Evolutionary conservation across 2,888 invertebrate genomes (phyloP).

Genomic region (Anticlea derivata): DNA sequence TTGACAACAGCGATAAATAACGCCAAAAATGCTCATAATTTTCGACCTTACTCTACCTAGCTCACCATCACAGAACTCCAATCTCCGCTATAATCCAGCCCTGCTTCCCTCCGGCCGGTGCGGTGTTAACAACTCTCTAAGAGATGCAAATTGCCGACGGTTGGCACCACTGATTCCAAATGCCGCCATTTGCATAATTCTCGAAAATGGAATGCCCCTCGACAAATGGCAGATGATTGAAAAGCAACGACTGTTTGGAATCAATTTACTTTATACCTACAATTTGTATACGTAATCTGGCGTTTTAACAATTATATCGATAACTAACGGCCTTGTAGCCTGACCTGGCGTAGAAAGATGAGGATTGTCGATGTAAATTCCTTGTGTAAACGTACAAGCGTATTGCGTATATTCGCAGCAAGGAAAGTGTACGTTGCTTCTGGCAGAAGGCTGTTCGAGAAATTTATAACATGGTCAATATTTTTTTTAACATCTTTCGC

Average conservation of each 20-base stretch:
- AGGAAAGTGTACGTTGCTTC: too few species aligned
- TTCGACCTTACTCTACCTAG: background rate
- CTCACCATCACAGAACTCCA: background rate
- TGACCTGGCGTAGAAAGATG: too few species aligned
- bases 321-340: background rate
- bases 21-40: too few species aligned
- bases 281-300: background rate
- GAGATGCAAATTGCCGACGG: constrained; percentile 79
- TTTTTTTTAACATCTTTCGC: too few species aligned
- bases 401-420: too few species aligned
- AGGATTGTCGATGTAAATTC: too few species aligned
- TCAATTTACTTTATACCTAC: constrained; percentile 41
- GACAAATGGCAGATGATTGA: constrained; percentile 63
- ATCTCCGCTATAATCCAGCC: constrained; percentile 39
- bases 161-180: constrained; percentile 75
- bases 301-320: constrained; percentile 3
- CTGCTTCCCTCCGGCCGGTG: constrained; percentile 46
- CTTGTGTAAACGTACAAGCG: too few species aligned
- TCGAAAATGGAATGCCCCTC: constrained; percentile 61
- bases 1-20: too few species aligned
- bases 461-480: too few species aligned
- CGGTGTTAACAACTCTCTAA: constrained; percentile 70
- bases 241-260: constrained; percentile 56
- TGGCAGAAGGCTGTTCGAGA: too few species aligned
- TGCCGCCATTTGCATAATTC: constrained; percentile 78